Evolutionary conservation across 2,888 invertebrate species (phyloP).

Genomic region (Notodonta ziczac): DNA sequence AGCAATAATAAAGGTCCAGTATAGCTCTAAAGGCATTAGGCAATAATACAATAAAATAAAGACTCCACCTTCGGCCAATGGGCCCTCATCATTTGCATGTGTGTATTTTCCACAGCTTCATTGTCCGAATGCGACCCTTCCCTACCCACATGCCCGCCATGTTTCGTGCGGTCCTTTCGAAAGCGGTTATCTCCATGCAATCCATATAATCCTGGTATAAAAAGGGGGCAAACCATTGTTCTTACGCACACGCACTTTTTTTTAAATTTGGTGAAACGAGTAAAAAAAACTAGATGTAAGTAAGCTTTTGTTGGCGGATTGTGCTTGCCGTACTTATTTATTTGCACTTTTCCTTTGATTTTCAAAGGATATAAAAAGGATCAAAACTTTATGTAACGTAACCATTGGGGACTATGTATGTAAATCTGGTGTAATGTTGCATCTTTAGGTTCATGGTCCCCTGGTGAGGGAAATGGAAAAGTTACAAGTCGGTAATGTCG

Average conservation of each 20-base stretch:
- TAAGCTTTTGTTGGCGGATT: no score
- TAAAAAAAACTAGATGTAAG: conserved; percentile 4
- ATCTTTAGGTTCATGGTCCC: conserved; percentile 50
- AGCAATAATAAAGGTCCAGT: no score
- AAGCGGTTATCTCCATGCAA: conserved; percentile 62
- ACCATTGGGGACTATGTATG: conserved; percentile 18
- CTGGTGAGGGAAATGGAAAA: conserved; percentile 52
- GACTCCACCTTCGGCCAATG: background rate
- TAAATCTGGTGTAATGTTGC: conserved; percentile 41
- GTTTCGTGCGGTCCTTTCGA: conserved; percentile 49
- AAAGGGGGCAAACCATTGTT: conserved; percentile 86
- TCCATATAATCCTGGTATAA: conserved; percentile 80
- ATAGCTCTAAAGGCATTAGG: no score
- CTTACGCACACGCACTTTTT: conserved; percentile 84
- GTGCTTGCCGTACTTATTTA: no score
- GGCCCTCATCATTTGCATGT: conserved; percentile 1
- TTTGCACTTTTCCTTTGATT: no score
- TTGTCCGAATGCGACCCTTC: conserved; percentile 6
- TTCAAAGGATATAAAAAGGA: no score
- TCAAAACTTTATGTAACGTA: no score
- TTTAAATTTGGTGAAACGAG: conserved; percentile 21
- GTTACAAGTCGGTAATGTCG: conserved; percentile 48
- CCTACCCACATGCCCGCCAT: conserved; percentile 50
- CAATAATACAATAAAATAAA: background rate
- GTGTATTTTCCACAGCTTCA: conserved; percentile 9